phyloP scores from a whole-genome alignment of 2,113 vertebrate genomes.

The Neolamprologus ventralis region DNA sequence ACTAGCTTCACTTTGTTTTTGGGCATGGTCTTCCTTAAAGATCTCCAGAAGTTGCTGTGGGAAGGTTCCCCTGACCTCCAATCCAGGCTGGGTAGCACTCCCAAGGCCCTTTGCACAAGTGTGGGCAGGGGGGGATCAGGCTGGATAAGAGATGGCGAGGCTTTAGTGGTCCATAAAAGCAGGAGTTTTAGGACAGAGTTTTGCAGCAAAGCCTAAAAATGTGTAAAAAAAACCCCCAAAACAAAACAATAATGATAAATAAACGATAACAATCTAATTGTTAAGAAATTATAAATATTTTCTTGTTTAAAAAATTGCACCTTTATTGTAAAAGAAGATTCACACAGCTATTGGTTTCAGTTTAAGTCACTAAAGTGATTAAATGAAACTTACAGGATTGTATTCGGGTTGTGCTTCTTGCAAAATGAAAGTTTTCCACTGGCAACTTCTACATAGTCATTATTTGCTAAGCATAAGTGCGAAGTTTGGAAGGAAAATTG shows the following conservation, averaged over 20 bases:
- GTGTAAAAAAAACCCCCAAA: rapidly evolving
- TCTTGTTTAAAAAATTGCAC: neutral
- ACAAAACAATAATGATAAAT: neutral
- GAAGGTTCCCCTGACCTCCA: slow-evolving; percentile 66
- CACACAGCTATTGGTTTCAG: neutral
- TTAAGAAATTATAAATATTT: neutral
- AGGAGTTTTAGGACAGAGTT: slow-evolving; percentile 26
- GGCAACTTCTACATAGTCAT: neutral
- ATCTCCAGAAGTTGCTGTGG: slow-evolving; percentile 76
- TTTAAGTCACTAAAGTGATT: neutral
- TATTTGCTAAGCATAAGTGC: neutral
- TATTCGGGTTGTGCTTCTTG: neutral
- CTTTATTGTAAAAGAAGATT: neutral
- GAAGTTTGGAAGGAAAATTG: neutral
- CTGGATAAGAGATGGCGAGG: neutral
- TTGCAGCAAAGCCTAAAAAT: slow-evolving; percentile 44
- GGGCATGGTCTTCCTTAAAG: slow-evolving; percentile 76
- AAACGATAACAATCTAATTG: neutral
- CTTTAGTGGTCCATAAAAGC: slow-evolving; percentile 25
- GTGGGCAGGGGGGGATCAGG: slow-evolving; percentile 62
- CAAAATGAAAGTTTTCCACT: neutral
- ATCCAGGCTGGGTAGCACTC: slow-evolving; percentile 73
- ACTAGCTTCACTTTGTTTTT: neutral
- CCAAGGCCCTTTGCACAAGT: slow-evolving; percentile 75
- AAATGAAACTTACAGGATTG: neutral